These are phyloP conservation scores for Lobophora halterata DNA, from an alignment of 2,888 invertebrate species.

Conservation along the genomic window DNA sequence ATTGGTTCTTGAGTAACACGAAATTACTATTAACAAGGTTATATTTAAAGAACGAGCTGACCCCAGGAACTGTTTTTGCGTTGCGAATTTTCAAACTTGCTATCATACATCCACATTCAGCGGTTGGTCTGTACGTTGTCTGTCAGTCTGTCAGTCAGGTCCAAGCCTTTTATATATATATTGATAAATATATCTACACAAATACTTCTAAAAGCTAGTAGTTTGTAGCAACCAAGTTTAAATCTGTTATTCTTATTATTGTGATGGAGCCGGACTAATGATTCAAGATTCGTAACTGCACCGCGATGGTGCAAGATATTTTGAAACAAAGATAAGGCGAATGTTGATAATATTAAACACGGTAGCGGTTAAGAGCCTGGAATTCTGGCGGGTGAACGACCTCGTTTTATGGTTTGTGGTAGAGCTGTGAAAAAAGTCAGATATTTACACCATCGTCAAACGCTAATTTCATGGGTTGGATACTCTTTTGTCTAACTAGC, in stretches of 20 bases:
- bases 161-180: too few species aligned
- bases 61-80: too few species aligned
- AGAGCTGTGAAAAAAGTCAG: slow-evolving; percentile 39
- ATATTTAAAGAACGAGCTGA: too few species aligned
- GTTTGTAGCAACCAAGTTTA: too few species aligned
- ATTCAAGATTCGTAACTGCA: slow-evolving; percentile 7
- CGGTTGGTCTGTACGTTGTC: too few species aligned
- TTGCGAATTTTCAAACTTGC: too few species aligned
- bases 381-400: slow-evolving; percentile 51
- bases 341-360: slow-evolving; percentile 39
- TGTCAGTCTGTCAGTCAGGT: too few species aligned
- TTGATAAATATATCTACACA: slow-evolving; percentile 3
- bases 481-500: not conserved
- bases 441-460: slow-evolving; percentile 31
- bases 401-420: slow-evolving; percentile 40
- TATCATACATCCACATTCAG: too few species aligned
- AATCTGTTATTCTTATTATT: too few species aligned
- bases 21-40: not conserved
- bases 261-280: too few species aligned
- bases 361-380: slow-evolving; percentile 32
- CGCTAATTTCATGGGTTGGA: slow-evolving; percentile 21
- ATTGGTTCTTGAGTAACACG: not conserved
- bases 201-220: not conserved
- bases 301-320: slow-evolving; percentile 37
- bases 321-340: slow-evolving; percentile 50